Evolutionary conservation across 2,888 invertebrate genomes (phyloP).

Genomic region (Chalcosyrphus nemorum): DNA sequence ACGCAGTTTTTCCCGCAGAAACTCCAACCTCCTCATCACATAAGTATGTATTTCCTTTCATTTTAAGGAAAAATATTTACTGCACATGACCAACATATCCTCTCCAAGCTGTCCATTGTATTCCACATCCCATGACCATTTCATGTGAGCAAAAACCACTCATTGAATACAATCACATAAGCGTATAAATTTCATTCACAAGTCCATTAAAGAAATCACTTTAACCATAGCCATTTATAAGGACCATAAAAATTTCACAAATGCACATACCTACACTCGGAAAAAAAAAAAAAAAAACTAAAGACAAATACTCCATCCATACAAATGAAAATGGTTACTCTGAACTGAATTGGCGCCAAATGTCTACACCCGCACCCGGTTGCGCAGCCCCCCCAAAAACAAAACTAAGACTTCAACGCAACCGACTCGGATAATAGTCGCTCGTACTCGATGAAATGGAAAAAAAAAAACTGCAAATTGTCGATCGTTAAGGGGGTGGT

Average conservation of each 20-base stretch:
- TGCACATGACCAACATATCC: too few relatives aligned
- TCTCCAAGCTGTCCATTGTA: background rate
- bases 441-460: conserved; percentile 57
- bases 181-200: conserved; percentile 27
- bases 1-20: too few relatives aligned
- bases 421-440: conserved; percentile 53
- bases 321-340: conserved; percentile 10
- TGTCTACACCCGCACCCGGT: conserved; percentile 49
- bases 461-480: conserved; percentile 65
- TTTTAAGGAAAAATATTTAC: too few relatives aligned
- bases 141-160: conserved; percentile 1
- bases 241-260: conserved; percentile 13
- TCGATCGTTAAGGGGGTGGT: conserved; percentile 52
- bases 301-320: conserved; percentile 4
- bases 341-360: conserved; percentile 52
- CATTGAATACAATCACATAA: conserved; percentile 43
- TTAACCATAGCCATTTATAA: conserved; percentile 23
- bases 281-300: too few relatives aligned
- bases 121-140: background rate
- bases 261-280: background rate
- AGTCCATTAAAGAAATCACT: conserved; percentile 54
- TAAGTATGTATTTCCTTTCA: too few relatives aligned
- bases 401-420: conserved; percentile 7
- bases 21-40: too few relatives aligned
- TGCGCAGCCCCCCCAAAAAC: conserved; percentile 8